Percentiles rank a stretch among this genome's conserved stretches.
Evolutionary conservation across 2,113 vertebrate genomes (phyloP).

Genomic region (Egretta garzetta): DNA sequence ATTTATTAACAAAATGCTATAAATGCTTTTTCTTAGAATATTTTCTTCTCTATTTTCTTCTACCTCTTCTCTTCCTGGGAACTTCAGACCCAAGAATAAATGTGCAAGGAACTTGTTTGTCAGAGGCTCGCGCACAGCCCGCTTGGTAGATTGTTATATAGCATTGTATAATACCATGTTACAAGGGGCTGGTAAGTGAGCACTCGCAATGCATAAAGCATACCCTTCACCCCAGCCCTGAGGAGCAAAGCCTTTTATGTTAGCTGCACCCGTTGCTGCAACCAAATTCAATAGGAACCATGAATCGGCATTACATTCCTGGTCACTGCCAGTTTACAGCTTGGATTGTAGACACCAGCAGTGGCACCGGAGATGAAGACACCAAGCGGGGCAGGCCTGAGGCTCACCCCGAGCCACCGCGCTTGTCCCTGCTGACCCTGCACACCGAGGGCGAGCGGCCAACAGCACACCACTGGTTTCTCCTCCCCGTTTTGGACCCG

Average conservation of each 20-base stretch:
- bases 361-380: background rate
- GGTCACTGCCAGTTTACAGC: no score
- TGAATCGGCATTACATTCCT: rapidly evolving
- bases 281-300: background rate
- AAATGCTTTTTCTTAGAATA: background rate
- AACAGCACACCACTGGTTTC: rapidly evolving
- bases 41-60: background rate
- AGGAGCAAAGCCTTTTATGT: background rate
- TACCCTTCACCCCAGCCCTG: background rate
- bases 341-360: rapidly evolving
- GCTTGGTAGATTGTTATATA: background rate
- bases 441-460: no score
- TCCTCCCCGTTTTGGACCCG: rapidly evolving
- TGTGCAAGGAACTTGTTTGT: background rate
- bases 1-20: background rate
- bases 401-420: rapidly evolving
- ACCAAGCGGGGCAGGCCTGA: rapidly evolving
- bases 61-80: background rate
- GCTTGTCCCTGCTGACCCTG: rapidly evolving
- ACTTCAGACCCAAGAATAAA: background rate
- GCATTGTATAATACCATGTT: background rate
- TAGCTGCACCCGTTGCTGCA: background rate
- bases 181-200: background rate
- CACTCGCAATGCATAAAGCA: background rate
- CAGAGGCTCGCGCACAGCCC: background rate